Base-by-base conservation (phyloP, 1,140 invertebrate genomes). In the Pogonomyrmex barbatus region DNA sequence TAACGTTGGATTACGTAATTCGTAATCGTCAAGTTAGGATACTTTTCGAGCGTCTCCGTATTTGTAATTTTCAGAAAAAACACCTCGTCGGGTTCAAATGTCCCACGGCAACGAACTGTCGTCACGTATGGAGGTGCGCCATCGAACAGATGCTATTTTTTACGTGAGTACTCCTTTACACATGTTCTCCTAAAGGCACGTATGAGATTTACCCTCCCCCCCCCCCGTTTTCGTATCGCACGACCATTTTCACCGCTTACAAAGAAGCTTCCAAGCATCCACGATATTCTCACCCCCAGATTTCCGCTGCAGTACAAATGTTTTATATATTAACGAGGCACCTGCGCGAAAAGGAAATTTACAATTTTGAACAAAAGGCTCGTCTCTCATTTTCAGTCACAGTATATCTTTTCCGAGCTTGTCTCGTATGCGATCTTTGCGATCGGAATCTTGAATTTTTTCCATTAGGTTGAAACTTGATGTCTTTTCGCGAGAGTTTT, bases 131-230 rank as follows among this genome's bases (percentile, higher is more conserved):
- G 98, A 96, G 98, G 94, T 99, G 98, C 96, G 98, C 98, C 62
- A 98, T 99, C 79, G 99, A 99, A 94, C 98, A 99, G 95, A 98
- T 99, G 97, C 95, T 99, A 85, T 99, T 99, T 96, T 99, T 99
- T 94, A 99, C 98, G 98, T 99, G 95, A 97, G 97, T 97, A 92
- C 93, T 30, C 36, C 36, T 85, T 85, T 17, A 39, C 9, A 39
- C 17, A 36, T 45, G 14, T 58, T 36, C 52, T 14, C 14, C 12
- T 39, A 56, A 56, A 42, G 8, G 50, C 45, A 78, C 45, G 45
- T 76, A 60, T 47, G 52, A 58, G 52, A 82, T 70, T 81, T 58
- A 71, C 6, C 8, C 14, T 42, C 0, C 24, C 24, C 24, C 24
- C 24, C 24, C 24, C 24, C 24, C 24, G 14, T 39, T 81, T 81